Base-by-base conservation (phyloP, 2,888 invertebrate genomes). In the Agelastica alni region DNA sequence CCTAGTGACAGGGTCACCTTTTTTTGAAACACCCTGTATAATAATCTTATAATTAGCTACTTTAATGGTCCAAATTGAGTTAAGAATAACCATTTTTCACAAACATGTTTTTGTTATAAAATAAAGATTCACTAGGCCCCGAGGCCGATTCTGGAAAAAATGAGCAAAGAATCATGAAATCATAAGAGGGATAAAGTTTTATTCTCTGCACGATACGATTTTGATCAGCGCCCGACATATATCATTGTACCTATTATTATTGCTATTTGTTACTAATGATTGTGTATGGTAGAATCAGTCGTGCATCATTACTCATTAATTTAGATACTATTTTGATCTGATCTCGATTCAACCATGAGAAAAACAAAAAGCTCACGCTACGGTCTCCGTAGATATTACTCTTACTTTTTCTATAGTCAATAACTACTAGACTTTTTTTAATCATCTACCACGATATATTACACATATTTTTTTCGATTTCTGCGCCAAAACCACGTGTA, bases 271-370 rank as follows among this genome's bases (percentile, higher is more conserved):
- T 76, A 77, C 76, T 76, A 77, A 77, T 77, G 77, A 76, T 75
- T 76, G 75, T 76, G 75, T 76, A 75, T 76, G 76, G 73, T 72
- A 73, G 75, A 72, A 73, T 75, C 74, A 72, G 75, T 76, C 77
- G 77, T 76, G 76, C 75, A 76, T 76, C 76, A 75, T 76, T 77
- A 76, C 76, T 76, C 77, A 77, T 77, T 77, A 77, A 76, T 77
- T 75, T 73, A 72, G 75, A 39, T 39, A 39, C 37, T 39, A 10
- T 20, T 39, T 75, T 75, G 76, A 76, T 76, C 70, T 68, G 75
- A 77, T 77, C 77, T 73, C 64, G 65, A 43, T 55, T 60, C 64
- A 65, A 65, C 68, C 73, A 74, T 73, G 74, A 74, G 74, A 74
- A 75, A 72, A 67, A 64, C 66, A 49, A 49, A 48, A 32, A 64